Conservation (phyloP, 2,797 vertebrate species). For the Psittacula echo region DNA sequence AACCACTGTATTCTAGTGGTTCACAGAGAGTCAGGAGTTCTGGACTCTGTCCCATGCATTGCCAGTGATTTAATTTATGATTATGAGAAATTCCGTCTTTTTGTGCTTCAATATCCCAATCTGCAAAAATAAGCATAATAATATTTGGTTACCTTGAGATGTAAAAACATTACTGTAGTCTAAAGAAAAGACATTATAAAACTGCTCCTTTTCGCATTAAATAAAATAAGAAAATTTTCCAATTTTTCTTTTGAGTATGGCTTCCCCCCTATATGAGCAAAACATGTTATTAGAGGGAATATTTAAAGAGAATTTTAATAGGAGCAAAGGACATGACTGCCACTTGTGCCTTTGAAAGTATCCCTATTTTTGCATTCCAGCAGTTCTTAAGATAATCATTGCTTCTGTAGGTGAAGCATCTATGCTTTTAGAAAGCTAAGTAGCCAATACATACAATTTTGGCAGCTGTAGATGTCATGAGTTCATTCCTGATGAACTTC, state of each 20-base stretch:
- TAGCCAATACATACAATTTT: not conserved
- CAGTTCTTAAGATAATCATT: not conserved
- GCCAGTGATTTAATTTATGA: not conserved
- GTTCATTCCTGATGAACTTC: constrained; percentile 22
- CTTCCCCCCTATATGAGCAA: not conserved
- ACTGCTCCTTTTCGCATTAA: not conserved
- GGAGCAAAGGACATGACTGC: not conserved
- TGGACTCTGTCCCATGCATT: not conserved
- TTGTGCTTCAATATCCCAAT: not conserved
- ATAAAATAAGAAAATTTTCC: not conserved
- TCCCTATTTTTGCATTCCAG: not conserved
- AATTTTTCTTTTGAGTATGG: not conserved
- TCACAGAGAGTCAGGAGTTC: not conserved
- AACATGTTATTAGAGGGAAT: not conserved
- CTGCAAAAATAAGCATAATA: not conserved
- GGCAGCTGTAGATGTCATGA: not conserved
- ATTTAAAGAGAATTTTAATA: not conserved
- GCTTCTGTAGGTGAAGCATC: not conserved
- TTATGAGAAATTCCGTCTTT: not conserved
- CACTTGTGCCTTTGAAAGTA: not conserved
- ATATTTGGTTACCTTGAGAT: not conserved
- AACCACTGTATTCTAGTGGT: not conserved
- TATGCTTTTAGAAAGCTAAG: not conserved
- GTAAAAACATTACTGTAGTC: not conserved
- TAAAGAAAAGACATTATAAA: not conserved